phyloP scores from a whole-genome alignment of 2,888 invertebrate genomes.

The Papilio elwesi region DNA sequence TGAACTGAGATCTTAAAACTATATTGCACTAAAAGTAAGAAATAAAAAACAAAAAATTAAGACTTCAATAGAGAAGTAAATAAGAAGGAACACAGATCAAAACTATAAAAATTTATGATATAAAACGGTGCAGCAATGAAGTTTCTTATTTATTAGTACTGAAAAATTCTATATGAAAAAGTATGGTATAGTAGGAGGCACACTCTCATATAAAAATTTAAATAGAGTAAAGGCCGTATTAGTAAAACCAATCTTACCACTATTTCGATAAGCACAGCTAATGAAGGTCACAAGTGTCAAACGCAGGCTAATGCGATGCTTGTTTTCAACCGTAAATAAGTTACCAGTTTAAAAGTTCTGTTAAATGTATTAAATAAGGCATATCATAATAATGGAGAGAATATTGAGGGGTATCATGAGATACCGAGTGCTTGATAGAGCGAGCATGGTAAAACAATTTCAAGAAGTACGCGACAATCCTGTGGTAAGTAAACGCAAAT shows the following conservation, averaged over 20 bases:
- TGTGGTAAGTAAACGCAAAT: conserved; percentile 84
- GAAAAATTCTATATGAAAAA: no score
- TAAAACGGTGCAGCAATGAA: no score
- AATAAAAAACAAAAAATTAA: no score
- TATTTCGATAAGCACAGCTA: conserved; percentile 64
- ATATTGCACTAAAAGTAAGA: no score
- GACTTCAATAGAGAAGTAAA: no score
- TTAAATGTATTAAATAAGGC: conserved; percentile 32
- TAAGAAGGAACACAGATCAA: no score
- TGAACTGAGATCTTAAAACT: no score
- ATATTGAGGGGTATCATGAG: conserved; percentile 95
- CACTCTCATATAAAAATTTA: not conserved
- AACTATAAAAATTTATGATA: no score
- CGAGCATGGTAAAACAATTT: conserved; percentile 96
- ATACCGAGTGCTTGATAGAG: conserved; percentile 91
- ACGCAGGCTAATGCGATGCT: conserved; percentile 44
- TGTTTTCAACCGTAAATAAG: conserved; percentile 31
- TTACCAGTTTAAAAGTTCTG: conserved; percentile 14
- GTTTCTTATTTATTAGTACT: no score
- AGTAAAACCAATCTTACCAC: conserved; percentile 19
- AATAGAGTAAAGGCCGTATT: conserved; percentile 9
- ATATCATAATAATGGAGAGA: conserved; percentile 87
- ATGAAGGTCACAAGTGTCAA: conserved; percentile 80
- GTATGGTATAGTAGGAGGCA: no score
- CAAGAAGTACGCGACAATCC: conserved; percentile 95